phyloP scores from a whole-genome alignment of 2,113 vertebrate genomes.

The Dolichallabes microphthalmus region DNA sequence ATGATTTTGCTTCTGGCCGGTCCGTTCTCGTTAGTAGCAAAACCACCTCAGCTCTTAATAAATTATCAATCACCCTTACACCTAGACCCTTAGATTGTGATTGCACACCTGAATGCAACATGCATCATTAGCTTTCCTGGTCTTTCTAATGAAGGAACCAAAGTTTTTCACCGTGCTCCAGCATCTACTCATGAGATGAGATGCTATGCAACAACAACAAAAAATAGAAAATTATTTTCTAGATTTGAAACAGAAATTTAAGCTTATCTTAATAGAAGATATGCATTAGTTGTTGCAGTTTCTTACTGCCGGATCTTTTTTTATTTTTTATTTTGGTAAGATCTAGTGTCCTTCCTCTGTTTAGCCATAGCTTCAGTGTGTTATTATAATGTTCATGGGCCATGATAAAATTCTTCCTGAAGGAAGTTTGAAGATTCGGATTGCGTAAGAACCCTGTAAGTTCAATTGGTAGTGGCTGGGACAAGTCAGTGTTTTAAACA shows the following conservation, averaged over 20 bases:
- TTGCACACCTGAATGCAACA: background rate
- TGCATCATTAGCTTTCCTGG: background rate
- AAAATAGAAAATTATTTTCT: background rate
- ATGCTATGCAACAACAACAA: conserved; percentile 17
- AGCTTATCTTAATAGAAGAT: background rate
- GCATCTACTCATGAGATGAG: conserved; percentile 46
- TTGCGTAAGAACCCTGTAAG: background rate
- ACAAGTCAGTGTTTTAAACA: background rate
- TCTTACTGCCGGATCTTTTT: background rate
- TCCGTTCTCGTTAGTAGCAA: background rate
- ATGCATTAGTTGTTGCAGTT: background rate
- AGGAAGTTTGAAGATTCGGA: background rate
- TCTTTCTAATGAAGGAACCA: background rate
- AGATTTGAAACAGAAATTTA: background rate
- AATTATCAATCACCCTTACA: background rate
- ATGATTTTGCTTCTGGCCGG: background rate
- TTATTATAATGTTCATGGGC: background rate
- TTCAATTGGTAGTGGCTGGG: background rate
- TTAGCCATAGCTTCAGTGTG: background rate
- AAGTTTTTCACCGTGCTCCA: conserved; percentile 27
- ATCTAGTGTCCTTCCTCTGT: background rate
- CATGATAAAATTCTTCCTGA: background rate
- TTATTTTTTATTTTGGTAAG: background rate
- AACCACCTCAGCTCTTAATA: background rate
- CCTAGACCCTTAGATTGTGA: background rate